A percentile compares a stretch with the other conserved stretches of the same genome.
phyloP scores from a whole-genome alignment of 2,797 vertebrate species.

The Acridotheres tristis region DNA sequence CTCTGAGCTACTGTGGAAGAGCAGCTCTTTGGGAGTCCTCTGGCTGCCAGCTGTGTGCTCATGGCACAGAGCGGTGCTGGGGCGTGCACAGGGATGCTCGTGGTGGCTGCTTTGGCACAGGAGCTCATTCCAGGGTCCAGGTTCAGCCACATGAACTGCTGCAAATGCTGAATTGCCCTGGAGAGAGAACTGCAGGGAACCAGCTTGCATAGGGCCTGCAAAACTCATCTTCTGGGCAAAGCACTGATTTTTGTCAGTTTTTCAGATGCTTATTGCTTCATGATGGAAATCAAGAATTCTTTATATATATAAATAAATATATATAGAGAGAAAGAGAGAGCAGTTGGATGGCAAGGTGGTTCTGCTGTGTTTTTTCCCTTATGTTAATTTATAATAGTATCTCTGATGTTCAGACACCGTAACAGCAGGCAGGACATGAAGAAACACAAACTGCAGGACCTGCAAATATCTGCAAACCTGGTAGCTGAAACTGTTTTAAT shows the following conservation, averaged over 20 bases:
- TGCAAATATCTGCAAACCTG: not conserved
- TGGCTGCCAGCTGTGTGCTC: rapidly evolving
- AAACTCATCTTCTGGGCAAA: not conserved
- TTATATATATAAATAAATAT: not conserved
- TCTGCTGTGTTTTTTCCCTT: not conserved
- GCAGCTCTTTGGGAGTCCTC: too few species aligned
- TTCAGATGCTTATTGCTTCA: not conserved
- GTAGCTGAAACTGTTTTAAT: not conserved
- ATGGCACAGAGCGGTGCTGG: rapidly evolving
- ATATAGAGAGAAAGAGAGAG: not conserved
- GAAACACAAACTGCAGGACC: not conserved
- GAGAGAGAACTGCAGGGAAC: not conserved
- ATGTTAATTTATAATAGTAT: not conserved
- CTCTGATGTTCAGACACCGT: not conserved
- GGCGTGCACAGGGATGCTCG: not conserved
- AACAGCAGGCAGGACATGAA: not conserved
- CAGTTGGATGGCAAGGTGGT: not conserved
- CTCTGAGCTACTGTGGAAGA: not conserved
- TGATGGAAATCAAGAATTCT: not conserved
- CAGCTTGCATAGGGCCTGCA: not conserved
- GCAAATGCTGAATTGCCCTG: not conserved
- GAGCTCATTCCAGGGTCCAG: not conserved
- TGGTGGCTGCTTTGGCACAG: not conserved
- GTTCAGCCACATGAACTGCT: not conserved
- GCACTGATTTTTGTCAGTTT: not conserved